Evolutionary conservation across 2,888 invertebrate species (phyloP).

Genomic region (Trachelus stipa): DNA sequence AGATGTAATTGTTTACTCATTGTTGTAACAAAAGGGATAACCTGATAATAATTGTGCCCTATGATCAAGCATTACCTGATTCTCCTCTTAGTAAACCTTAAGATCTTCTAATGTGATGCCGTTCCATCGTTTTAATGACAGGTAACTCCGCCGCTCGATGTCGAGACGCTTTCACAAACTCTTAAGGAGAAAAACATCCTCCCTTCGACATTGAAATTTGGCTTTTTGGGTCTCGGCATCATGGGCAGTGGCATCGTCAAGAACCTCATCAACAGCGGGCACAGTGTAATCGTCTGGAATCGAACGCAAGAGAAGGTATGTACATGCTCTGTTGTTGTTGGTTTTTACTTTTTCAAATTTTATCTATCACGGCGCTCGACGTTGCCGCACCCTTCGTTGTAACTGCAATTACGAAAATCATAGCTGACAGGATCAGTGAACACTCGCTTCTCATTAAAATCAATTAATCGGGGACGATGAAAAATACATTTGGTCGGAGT

Average conservation of each 20-base stretch:
- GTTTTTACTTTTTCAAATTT: neutral
- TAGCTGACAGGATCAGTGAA: too few species aligned
- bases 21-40: too few species aligned
- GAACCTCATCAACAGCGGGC: constrained; percentile 93
- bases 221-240: constrained; percentile 94
- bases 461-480: neutral
- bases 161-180: constrained; percentile 81
- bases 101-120: neutral
- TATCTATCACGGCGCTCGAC: neutral
- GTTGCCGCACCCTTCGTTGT: neutral
- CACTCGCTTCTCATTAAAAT: neutral
- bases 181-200: constrained; percentile 86
- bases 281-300: constrained; percentile 95
- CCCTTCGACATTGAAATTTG: constrained; percentile 88
- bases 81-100: neutral
- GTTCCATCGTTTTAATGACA: constrained; percentile 48
- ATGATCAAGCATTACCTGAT: neutral
- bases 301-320: constrained; percentile 90
- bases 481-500: neutral
- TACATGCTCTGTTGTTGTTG: constrained; percentile 40
- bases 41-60: neutral
- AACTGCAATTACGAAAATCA: neutral
- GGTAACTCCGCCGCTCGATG: constrained; percentile 81
- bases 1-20: too few species aligned
- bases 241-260: constrained; percentile 97